Evolutionary conservation across 2,888 invertebrate species (phyloP), one percentile per base, ranked within the genome.

Genomic region (Dryocosmus kuriphilus): DNA sequence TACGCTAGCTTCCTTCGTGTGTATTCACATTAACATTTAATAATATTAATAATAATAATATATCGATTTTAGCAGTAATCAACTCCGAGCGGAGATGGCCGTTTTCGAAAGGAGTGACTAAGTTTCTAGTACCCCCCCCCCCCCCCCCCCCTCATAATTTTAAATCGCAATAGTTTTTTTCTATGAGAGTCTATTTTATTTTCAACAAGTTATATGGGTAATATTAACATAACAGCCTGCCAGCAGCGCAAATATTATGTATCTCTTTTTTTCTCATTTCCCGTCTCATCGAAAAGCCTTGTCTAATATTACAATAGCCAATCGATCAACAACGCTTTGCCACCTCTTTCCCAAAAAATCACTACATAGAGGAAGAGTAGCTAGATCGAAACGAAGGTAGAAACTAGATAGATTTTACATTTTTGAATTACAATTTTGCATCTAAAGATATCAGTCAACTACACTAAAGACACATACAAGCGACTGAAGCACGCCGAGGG

Each of bases 221-320:
- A 88, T 91, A 88, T 88, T 88, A 90, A 91, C 89, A 86, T 88
- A 91, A 91, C 90, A 91, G 90, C 89, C 90, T 90, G 91, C 91
- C 91, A 91, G 90, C 91, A 91, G 91, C 89, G 87, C 86, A 86
- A 89, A 86, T 85, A 87, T 85, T 88, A 85, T 86, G 84, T 80
- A 77, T 87, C 82, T 83, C 76, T 85, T 82, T 79, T 79, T 79
- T 77, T 71, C 24, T 27, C 51, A 65, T 38, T 51, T 46, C 19
- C 38, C 11, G 24, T 78, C 75, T 75, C 73, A 11, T 6, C n/a
- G 14, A 51, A 8, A n/a, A 57, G 57, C 14, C 30, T 77, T 67
- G 55, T 79, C 74, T 62, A 74, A n/a, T 19, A 9, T 24, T 19
- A 67, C 22, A 38, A 1, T 51, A 71, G 24, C 51, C 51, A 71